Conservation (phyloP, 2,113 vertebrate species). For the Taurulus bubalis region DNA sequence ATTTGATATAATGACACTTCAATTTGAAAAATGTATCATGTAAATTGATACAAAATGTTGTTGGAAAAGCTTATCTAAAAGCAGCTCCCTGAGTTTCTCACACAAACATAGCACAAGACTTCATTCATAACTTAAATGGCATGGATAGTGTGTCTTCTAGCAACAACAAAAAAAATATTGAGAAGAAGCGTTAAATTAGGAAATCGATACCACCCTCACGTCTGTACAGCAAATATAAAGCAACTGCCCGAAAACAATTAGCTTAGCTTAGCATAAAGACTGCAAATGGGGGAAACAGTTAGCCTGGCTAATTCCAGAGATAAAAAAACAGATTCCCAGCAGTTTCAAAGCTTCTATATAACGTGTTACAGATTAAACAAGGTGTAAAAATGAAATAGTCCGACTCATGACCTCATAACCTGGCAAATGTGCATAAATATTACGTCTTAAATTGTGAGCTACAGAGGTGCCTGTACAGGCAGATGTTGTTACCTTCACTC, state of each 20-base stretch:
- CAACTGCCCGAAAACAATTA: not conserved
- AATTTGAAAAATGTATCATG: not conserved
- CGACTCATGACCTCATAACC: not conserved
- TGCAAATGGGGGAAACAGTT: not conserved
- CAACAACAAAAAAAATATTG: conserved; percentile 34
- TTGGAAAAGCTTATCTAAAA: conserved; percentile 55
- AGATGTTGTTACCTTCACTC: not conserved
- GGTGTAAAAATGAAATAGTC: not conserved
- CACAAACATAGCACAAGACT: conserved; percentile 1
- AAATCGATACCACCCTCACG: not conserved
- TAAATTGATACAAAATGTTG: conserved; percentile 17
- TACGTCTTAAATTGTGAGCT: not conserved
- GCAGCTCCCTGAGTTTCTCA: conserved; percentile 37
- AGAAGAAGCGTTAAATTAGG: conserved; percentile 19
- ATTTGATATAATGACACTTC: conserved; percentile 9
- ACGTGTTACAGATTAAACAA: not conserved
- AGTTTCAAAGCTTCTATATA: not conserved
- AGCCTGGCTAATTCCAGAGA: not conserved
- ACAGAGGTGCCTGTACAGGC: not conserved
- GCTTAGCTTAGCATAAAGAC: conserved; percentile 3
- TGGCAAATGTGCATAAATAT: not conserved
- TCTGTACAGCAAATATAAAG: not conserved
- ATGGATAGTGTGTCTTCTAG: conserved; percentile 64
- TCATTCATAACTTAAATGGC: conserved; percentile 38
- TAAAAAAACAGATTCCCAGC: no score